Evolutionary conservation across 1,140 invertebrate species (phyloP).

Genomic region (Solen grandis): DNA sequence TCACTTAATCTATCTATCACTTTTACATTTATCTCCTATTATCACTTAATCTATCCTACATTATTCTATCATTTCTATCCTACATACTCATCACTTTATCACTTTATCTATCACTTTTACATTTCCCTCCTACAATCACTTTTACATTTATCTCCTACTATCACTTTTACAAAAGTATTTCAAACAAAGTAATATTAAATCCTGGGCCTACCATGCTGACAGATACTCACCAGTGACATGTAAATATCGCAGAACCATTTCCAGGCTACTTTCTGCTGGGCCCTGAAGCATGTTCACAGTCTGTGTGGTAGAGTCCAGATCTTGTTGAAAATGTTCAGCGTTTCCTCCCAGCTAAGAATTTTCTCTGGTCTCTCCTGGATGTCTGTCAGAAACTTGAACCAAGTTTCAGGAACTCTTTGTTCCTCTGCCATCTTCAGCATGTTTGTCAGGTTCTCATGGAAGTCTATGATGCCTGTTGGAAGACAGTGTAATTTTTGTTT

Average conservation of each 20-base stretch:
- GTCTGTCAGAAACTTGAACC: slow-evolving; percentile 70
- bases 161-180: too few relatives aligned
- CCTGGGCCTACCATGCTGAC: too few relatives aligned
- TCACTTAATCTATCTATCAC: too few relatives aligned
- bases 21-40: too few relatives aligned
- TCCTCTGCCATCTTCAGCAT: slow-evolving; percentile 62
- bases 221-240: slow-evolving; percentile 65
- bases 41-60: too few relatives aligned
- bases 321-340: slow-evolving; percentile 67
- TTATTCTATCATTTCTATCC: too few relatives aligned
- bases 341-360: slow-evolving; percentile 64
- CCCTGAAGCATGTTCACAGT: slow-evolving; percentile 71
- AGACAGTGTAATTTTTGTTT: too few relatives aligned
- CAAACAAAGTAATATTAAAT: too few relatives aligned
- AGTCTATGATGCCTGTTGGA: slow-evolving; percentile 54
- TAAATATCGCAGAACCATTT: slow-evolving; percentile 72
- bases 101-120: too few relatives aligned
- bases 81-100: too few relatives aligned
- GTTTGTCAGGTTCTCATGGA: slow-evolving; percentile 51
- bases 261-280: slow-evolving; percentile 69
- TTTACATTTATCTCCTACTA: too few relatives aligned
- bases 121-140: too few relatives aligned
- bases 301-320: slow-evolving; percentile 66
- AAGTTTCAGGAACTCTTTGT: slow-evolving; percentile 66
- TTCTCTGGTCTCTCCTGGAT: slow-evolving; percentile 68